Conservation (phyloP, 2,888 invertebrate species). For the Caenorhabditis sp. region DNA sequence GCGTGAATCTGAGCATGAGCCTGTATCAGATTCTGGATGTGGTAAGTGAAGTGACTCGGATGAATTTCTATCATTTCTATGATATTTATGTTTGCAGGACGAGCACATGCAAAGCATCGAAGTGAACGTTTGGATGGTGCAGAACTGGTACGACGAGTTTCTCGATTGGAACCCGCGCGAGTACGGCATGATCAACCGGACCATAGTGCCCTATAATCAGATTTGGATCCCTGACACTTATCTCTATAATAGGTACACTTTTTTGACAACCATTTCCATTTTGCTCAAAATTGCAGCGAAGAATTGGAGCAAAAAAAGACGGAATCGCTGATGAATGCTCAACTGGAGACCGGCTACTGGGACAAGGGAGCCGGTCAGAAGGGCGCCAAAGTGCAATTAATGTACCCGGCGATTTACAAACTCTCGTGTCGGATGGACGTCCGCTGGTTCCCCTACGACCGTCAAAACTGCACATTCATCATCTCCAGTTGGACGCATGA, state of each 20-base stretch:
- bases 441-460: constrained; percentile 75
- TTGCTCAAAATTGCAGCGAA: constrained; percentile 62
- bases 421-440: constrained; percentile 77
- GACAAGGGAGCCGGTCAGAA: constrained; percentile 52
- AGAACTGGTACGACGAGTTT: constrained; percentile 81
- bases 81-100: constrained; percentile 63
- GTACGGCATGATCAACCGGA: constrained; percentile 79
- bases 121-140: constrained; percentile 79
- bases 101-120: constrained; percentile 75
- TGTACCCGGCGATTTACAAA: constrained; percentile 79
- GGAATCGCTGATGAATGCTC: constrained; percentile 77
- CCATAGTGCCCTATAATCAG: constrained; percentile 76
- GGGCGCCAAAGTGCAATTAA: constrained; percentile 75
- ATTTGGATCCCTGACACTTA: constrained; percentile 79
- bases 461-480: constrained; percentile 77
- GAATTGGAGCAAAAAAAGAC: constrained; percentile 76
- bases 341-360: constrained; percentile 76
- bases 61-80: too few relatives aligned
- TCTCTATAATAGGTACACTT: constrained; percentile 76
- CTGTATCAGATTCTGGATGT: constrained; percentile 82
- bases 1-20: constrained; percentile 81
- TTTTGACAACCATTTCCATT: neutral
- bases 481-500: constrained; percentile 78
- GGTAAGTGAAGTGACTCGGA: constrained; percentile 70
- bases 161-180: constrained; percentile 80